phyloP scores from a whole-genome alignment of 1,140 invertebrate genomes.

The Physella acuta region DNA sequence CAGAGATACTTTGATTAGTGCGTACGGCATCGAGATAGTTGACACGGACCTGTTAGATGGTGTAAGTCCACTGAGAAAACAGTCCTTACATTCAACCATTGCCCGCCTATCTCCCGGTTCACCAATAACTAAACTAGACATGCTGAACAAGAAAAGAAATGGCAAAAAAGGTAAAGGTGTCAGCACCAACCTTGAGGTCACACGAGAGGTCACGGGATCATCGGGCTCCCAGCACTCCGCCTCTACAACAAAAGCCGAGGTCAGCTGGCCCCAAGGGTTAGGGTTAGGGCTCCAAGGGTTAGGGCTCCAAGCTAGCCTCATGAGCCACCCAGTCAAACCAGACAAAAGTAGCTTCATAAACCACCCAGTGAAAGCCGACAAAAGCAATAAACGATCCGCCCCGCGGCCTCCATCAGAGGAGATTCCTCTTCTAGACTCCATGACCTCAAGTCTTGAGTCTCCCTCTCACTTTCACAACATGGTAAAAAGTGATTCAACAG shows the following conservation, averaged over 20 bases:
- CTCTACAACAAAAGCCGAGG: conserved; percentile 20
- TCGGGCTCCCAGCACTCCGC: conserved; percentile 22
- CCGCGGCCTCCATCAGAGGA: conserved; percentile 24
- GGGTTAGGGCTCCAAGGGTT: not conserved
- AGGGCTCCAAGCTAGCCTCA: not conserved
- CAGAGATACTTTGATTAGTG: conserved; percentile 7
- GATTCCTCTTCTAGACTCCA: conserved; percentile 28
- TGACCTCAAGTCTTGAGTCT: conserved; percentile 22
- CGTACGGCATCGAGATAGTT: conserved; percentile 19
- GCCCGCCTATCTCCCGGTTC: conserved; percentile 15
- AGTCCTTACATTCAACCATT: not conserved
- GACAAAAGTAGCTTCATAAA: conserved; percentile 2
- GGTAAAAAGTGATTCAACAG: conserved; percentile 28
- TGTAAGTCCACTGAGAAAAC: not conserved
- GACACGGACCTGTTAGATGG: conserved; percentile 2
- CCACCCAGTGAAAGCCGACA: not conserved
- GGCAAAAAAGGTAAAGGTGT: conserved; percentile 25
- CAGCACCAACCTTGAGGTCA: conserved; percentile 20
- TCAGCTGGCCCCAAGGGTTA: conserved; percentile 22
- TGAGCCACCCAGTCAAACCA: not conserved
- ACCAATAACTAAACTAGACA: conserved; percentile 41
- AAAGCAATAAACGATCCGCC: conserved; percentile 7
- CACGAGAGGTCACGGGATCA: conserved; percentile 39
- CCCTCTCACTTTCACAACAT: conserved; percentile 19
- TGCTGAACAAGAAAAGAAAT: conserved; percentile 39